Percentiles rank a stretch among this genome's conserved stretches.
Conservation (phyloP, 2,888 invertebrate genomes). For the Empis stercorea region DNA sequence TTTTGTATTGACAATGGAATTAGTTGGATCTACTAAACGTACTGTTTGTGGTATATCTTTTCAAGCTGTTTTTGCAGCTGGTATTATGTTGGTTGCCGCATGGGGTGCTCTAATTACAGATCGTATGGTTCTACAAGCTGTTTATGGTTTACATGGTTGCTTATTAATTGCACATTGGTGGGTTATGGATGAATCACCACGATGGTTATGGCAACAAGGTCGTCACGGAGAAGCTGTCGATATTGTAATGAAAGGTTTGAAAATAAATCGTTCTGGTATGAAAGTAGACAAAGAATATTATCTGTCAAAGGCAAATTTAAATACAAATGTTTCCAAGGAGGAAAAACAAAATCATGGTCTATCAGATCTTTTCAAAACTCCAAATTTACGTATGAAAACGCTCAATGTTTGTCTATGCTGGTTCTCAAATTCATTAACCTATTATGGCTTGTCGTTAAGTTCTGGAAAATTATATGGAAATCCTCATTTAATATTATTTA, state of each 20-base stretch:
- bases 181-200: conserved; percentile 79
- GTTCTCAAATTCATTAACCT: conserved; percentile 80
- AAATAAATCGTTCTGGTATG: conserved; percentile 51
- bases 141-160: conserved; percentile 64
- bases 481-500: conserved; percentile 65
- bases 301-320: conserved; percentile 42
- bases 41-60: conserved; percentile 70
- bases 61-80: conserved; percentile 64
- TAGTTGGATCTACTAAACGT: conserved; percentile 66
- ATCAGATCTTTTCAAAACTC: conserved; percentile 64
- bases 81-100: conserved; percentile 69
- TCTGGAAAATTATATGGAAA: conserved; percentile 70
- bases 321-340: conserved; percentile 24
- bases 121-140: conserved; percentile 58
- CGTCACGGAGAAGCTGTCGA: conserved; percentile 56
- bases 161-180: conserved; percentile 69
- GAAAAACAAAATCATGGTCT: conserved; percentile 44
- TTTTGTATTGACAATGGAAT: conserved; percentile 59
- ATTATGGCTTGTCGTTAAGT: conserved; percentile 72
- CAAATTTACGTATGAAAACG: conserved; percentile 64
- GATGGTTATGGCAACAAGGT: conserved; percentile 81
- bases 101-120: conserved; percentile 70
- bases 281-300: conserved; percentile 51
- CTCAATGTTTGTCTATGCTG: conserved; percentile 71
- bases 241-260: conserved; percentile 64